Conservation (phyloP, 2,888 invertebrate species). For the Ornithoptera priamus region DNA sequence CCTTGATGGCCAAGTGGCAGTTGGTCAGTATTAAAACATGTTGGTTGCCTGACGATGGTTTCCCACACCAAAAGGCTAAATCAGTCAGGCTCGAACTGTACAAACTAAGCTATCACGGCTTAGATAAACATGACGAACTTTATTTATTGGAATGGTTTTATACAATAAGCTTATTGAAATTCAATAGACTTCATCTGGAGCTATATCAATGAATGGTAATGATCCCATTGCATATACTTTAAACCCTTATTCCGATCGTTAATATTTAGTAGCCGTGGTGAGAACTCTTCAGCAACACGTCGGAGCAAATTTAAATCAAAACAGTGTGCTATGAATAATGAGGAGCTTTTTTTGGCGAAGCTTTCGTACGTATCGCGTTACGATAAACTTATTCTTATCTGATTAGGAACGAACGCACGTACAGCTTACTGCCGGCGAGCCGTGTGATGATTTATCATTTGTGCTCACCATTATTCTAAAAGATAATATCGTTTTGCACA, state of each 20-base stretch:
- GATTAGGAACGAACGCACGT: slow-evolving; percentile 45
- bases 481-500: too few species aligned
- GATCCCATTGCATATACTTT: slow-evolving; percentile 34
- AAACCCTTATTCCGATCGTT: slow-evolving; percentile 7
- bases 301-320: slow-evolving; percentile 15
- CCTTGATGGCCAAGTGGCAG: too few species aligned
- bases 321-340: slow-evolving; percentile 13
- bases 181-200: slow-evolving; percentile 32
- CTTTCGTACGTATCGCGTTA: slow-evolving; percentile 9
- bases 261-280: neutral
- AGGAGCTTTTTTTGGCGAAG: slow-evolving; percentile 13
- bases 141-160: neutral
- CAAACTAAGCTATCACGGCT: too few species aligned
- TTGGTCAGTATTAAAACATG: neutral
- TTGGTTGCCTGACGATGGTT: neutral
- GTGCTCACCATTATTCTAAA: neutral
- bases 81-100: too few species aligned
- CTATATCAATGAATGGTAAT: slow-evolving; percentile 41
- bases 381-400: slow-evolving; percentile 21
- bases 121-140: too few species aligned
- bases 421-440: slow-evolving; percentile 34
- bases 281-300: neutral
- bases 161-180: slow-evolving; percentile 33
- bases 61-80: too few species aligned
- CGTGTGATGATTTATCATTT: slow-evolving; percentile 33